These are phyloP conservation scores for Coelinius sp. DNA, from an alignment of 2,888 invertebrate genomes.

Conservation along the genomic window DNA sequence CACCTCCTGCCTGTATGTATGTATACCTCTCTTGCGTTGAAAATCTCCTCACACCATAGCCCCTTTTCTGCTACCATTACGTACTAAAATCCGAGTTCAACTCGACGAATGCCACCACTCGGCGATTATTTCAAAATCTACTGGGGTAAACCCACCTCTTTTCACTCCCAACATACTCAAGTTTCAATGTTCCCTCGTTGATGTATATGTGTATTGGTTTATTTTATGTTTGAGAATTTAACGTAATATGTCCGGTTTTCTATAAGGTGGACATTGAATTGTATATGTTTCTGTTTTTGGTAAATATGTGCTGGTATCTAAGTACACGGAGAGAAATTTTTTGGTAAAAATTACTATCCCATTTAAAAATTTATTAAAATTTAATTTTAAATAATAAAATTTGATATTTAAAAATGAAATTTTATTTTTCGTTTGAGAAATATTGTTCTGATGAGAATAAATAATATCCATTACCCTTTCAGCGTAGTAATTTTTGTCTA, in stretches of 20 bases:
- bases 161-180: not conserved
- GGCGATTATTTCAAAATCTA: slow-evolving; percentile 21
- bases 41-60: slow-evolving; percentile 49
- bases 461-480: too few species aligned
- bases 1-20: too few species aligned
- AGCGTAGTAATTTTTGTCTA: too few species aligned
- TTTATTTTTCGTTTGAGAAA: too few species aligned
- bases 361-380: too few species aligned
- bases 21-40: slow-evolving; percentile 35
- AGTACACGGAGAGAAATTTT: too few species aligned
- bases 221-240: not conserved
- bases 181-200: not conserved
- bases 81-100: slow-evolving; percentile 30
- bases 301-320: too few species aligned
- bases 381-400: too few species aligned
- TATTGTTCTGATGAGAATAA: too few species aligned
- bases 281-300: not conserved
- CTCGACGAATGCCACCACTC: slow-evolving; percentile 39
- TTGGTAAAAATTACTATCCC: too few species aligned
- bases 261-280: not conserved
- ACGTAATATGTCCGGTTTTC: slow-evolving; percentile 15
- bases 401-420: too few species aligned
- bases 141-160: slow-evolving; percentile 8
- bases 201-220: not conserved
- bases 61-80: slow-evolving; percentile 17